phyloP scores from a whole-genome alignment of 2,113 vertebrate genomes.

The Chascanopsetta lugubris region DNA sequence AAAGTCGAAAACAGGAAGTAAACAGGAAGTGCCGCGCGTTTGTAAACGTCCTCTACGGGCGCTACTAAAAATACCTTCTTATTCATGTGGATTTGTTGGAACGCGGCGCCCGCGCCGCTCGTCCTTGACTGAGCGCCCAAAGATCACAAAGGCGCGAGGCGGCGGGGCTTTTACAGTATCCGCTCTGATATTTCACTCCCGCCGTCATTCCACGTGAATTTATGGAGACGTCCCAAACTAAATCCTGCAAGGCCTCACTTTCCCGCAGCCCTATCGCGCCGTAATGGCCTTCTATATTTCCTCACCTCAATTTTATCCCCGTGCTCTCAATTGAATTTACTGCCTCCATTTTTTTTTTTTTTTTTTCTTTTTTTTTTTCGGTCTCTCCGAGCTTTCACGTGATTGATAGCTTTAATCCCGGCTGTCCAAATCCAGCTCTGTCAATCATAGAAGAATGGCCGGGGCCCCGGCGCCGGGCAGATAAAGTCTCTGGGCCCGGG shows the following conservation, averaged over 20 bases:
- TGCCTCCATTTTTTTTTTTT: slow-evolving; percentile 58
- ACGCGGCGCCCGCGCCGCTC: slow-evolving; percentile 57
- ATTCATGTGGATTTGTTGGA: slow-evolving; percentile 76
- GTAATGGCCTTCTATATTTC: slow-evolving; percentile 85
- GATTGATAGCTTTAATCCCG: slow-evolving; percentile 84
- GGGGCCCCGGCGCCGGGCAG: slow-evolving; percentile 59
- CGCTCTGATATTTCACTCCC: slow-evolving; percentile 74
- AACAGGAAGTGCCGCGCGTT: slow-evolving; percentile 51
- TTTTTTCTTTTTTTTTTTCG: slow-evolving; percentile 57
- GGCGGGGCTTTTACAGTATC: slow-evolving; percentile 72
- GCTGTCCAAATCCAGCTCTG: slow-evolving; percentile 78
- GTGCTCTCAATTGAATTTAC: slow-evolving; percentile 83
- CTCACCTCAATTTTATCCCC: slow-evolving; percentile 81
- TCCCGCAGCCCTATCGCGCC: slow-evolving; percentile 75
- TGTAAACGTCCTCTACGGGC: slow-evolving; percentile 50
- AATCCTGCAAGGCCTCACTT: slow-evolving; percentile 80
- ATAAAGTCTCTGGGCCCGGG: slow-evolving; percentile 68
- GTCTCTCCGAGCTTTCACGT: slow-evolving; percentile 77
- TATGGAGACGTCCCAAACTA: slow-evolving; percentile 78
- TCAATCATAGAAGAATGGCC: slow-evolving; percentile 74
- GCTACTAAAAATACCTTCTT: slow-evolving; percentile 53
- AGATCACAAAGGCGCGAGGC: slow-evolving; percentile 70
- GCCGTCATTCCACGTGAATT: slow-evolving; percentile 83
- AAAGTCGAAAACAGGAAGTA: slow-evolving; percentile 56
- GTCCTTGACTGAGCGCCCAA: slow-evolving; percentile 72